These are phyloP conservation scores for Zaprionus lachaisei DNA, from an alignment of 1,140 invertebrate genomes.

Conservation along the genomic window DNA sequence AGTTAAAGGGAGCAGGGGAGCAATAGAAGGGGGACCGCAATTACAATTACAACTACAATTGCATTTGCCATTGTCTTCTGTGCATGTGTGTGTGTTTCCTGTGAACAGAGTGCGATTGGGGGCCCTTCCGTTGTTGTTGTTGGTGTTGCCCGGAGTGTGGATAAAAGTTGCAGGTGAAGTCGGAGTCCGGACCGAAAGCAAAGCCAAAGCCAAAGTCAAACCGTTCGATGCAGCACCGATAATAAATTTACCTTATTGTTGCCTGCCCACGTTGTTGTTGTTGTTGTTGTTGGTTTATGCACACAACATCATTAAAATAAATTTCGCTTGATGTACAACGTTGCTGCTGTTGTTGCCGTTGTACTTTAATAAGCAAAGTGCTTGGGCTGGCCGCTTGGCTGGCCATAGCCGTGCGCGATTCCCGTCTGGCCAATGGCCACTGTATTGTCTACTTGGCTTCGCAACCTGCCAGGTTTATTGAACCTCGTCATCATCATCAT, in stretches of 20 bases:
- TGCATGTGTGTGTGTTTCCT: conserved; percentile 19
- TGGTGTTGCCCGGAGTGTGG: conserved; percentile 10
- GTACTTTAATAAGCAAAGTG: conserved; percentile 81
- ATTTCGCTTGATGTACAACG: conserved; percentile 75
- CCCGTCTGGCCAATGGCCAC: conserved; percentile 50
- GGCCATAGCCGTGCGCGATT: conserved; percentile 11
- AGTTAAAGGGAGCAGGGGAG: not conserved
- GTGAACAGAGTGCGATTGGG: conserved; percentile 49
- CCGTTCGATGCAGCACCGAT: conserved; percentile 76
- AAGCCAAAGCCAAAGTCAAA: conserved; percentile 64
- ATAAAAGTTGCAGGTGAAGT: conserved; percentile 59
- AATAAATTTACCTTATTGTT: conserved; percentile 82
- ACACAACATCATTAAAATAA: conserved; percentile 82
- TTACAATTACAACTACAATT: conserved; percentile 76
- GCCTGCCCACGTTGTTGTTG: conserved; percentile 50
- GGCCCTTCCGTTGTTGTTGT: conserved; percentile 64
- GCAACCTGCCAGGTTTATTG: conserved; percentile 64
- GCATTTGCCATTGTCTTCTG: conserved; percentile 66
- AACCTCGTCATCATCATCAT: conserved; percentile 46
- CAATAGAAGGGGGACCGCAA: conserved; percentile 51
- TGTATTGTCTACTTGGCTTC: conserved; percentile 73
- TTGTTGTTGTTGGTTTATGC: conserved; percentile 50
- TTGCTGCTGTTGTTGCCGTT: conserved; percentile 45
- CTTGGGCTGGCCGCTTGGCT: conserved; percentile 74
- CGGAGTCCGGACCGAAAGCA: conserved; percentile 27